Evolutionary conservation across 53 echinoderm and acorn worm genomes (phyloP).

Genomic region (Mesocentrotus franciscanus): DNA sequence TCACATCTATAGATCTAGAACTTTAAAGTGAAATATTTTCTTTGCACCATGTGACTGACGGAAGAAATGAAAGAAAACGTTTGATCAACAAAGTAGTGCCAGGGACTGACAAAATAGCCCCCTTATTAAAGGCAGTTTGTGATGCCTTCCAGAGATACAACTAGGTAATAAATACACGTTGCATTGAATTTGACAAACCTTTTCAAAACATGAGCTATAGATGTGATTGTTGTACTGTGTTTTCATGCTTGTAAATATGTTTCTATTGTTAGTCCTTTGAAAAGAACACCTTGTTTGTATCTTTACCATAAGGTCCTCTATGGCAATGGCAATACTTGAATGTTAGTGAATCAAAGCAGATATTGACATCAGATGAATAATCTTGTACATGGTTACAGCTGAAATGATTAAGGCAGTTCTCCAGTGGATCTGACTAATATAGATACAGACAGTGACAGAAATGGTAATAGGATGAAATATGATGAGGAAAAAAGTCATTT

Average conservation of each 20-base stretch:
- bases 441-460: neutral
- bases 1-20: neutral
- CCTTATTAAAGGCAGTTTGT: neutral
- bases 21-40: neutral
- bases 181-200: neutral
- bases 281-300: neutral
- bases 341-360: neutral
- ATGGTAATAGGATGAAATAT: neutral
- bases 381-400: neutral
- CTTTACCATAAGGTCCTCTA: neutral
- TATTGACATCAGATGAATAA: neutral
- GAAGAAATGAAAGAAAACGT: neutral
- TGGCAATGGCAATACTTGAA: neutral
- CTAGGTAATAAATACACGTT: neutral
- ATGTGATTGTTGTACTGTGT: neutral
- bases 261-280: neutral
- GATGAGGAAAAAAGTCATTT: neutral
- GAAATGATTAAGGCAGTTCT: neutral
- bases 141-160: neutral
- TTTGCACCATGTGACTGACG: neutral
- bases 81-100: neutral
- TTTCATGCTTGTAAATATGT: neutral
- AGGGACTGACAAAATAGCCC: neutral
- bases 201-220: neutral
- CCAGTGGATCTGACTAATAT: neutral